Evolutionary conservation across 2,888 invertebrate genomes (phyloP), one percentile per base, ranked within the genome.

Genomic region (Plagodis pulveraria): DNA sequence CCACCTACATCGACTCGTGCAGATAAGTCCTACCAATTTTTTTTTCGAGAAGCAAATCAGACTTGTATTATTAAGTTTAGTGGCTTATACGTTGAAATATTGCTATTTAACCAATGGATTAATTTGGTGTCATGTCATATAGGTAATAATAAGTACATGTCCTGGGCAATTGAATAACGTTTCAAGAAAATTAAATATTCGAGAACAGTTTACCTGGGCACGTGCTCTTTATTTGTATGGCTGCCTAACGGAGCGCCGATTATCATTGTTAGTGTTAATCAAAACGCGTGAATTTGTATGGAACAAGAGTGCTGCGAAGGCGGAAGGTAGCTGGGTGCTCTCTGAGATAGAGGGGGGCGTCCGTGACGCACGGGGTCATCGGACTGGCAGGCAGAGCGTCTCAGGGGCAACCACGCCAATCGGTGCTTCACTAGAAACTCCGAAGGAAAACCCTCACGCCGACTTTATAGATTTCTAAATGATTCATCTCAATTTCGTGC

Each of bases 361-460:
- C 67, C 66, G 56, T 72, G 72, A 76, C 73, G 74, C 58, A 66
- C 63, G 71, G 78, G 84, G 83, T 83, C 83, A 78, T 73, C 81
- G 84, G 84, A 83, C 82, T 72, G 67, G 70, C 68, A 58, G 62
- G 58, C 53, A 62, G 58, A 43, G 54, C 58, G 62, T 62, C 65
- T 45, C 52, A 53, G 59, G 43, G 47, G 46, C 55, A 55, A 51
- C 56, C 66, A 50, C 65, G 65, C 63, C 69, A 65, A 69, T 67
- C 66, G 62, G 63, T 66, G 47, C 70, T 71, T 78, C 67, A 66
- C 65, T 63, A 75, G 74, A 80, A 76, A 74, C 70, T 59, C 57
- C 67, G 40, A 62, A 75, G 81, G 79, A 76, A 81, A 81, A 74
- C 71, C 74, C 72, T 60, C 49, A 58, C 58, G 59, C 58, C 50